phyloP scores from a whole-genome alignment of 2,113 vertebrate species.

The Rhea pennata region DNA sequence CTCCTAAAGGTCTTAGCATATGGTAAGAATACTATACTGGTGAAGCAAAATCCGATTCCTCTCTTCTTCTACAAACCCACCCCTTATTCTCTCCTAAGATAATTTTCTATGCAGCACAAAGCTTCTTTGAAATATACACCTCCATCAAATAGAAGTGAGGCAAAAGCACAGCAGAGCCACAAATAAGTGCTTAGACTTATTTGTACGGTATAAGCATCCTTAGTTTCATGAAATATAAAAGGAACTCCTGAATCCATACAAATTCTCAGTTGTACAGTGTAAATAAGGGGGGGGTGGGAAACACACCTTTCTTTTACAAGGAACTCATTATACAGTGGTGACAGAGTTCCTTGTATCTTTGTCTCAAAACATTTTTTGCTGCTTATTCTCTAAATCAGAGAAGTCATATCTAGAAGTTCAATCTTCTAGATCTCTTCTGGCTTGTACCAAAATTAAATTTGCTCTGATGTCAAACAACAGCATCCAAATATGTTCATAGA shows the following conservation, averaged over 20 bases:
- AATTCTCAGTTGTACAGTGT: too few species aligned
- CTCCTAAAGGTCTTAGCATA: background rate
- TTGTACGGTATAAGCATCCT: background rate
- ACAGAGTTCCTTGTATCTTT: fast-evolving
- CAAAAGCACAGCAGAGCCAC: background rate
- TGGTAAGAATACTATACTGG: background rate
- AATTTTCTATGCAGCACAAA: background rate
- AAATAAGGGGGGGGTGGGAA: background rate
- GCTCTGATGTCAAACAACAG: background rate
- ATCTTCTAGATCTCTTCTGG: background rate
- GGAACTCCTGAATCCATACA: background rate
- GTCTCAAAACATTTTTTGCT: background rate
- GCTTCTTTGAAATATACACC: background rate
- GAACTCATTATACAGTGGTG: background rate
- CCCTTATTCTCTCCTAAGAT: background rate
- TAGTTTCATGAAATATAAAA: background rate
- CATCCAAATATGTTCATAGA: background rate
- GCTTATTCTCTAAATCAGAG: background rate
- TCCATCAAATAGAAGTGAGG: background rate
- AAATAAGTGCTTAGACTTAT: background rate
- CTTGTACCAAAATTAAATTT: background rate
- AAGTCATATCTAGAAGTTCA: background rate
- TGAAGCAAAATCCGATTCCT: background rate
- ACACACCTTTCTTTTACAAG: fast-evolving
- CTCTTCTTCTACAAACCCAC: background rate